These are phyloP conservation scores for Agriopis marginaria DNA, from an alignment of 2,888 invertebrate species.

Conservation along the genomic window DNA sequence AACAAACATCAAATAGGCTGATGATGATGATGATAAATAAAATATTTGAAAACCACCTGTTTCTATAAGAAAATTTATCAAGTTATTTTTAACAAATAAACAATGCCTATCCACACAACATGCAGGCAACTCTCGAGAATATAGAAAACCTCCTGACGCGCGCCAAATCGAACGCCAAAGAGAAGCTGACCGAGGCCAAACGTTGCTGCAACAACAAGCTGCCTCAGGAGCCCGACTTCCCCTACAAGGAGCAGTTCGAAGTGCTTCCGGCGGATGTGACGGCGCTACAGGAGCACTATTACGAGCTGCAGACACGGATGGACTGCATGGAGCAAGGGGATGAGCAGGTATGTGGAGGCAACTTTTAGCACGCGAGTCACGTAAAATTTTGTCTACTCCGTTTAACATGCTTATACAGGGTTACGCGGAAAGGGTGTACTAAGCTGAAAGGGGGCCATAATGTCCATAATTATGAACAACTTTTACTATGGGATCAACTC, in stretches of 20 bases:
- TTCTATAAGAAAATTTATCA: too few species aligned
- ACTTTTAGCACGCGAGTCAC: too few species aligned
- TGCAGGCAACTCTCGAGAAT: slow-evolving; percentile 69
- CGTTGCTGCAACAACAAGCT: slow-evolving; percentile 82
- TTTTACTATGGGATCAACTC: too few species aligned
- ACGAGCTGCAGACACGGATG: slow-evolving; percentile 87
- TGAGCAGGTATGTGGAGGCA: slow-evolving; percentile 76
- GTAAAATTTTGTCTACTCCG: too few species aligned
- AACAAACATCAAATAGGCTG: too few species aligned
- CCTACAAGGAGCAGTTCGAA: slow-evolving; percentile 81
- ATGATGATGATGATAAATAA: too few species aligned
- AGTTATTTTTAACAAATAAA: background rate
- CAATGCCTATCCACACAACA: background rate
- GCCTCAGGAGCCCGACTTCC: slow-evolving; percentile 86
- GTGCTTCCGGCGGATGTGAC: slow-evolving; percentile 82
- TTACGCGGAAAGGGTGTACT: too few species aligned
- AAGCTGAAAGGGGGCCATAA: too few species aligned
- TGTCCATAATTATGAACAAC: too few species aligned
- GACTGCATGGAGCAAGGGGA: slow-evolving; percentile 88
- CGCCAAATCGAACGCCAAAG: slow-evolving; percentile 76
- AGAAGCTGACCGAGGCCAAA: slow-evolving; percentile 84
- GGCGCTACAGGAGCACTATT: slow-evolving; percentile 81
- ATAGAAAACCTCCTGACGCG: slow-evolving; percentile 62
- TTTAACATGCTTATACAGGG: too few species aligned
- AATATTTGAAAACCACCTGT: too few species aligned